Conservation (phyloP, 2,797 vertebrate species). For the Peromyscus attwateri region DNA sequence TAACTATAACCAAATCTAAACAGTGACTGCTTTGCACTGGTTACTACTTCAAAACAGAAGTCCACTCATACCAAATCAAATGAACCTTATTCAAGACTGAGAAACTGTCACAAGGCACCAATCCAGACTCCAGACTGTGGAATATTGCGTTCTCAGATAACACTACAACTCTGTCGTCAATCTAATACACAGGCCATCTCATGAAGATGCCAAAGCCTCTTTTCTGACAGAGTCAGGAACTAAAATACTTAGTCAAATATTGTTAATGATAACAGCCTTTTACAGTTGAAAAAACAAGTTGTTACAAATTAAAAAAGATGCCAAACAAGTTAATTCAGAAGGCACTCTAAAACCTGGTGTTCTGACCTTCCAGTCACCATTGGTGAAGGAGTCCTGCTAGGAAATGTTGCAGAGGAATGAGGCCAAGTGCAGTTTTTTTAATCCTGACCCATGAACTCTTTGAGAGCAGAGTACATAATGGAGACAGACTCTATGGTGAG, state of each 20-base stretch:
- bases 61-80: not conserved
- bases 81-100: not conserved
- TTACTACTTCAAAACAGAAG: conserved; percentile 17
- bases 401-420: not conserved
- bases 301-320: conserved; percentile 7
- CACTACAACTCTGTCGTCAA: not conserved
- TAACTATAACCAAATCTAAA: conserved; percentile 4
- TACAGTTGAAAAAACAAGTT: conserved; percentile 24
- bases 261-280: conserved; percentile 53
- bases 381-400: not conserved
- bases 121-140: not conserved
- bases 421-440: conserved; percentile 42
- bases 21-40: not conserved
- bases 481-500: not conserved
- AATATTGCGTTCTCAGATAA: not conserved
- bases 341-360: not conserved
- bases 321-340: conserved; percentile 16
- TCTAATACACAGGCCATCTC: not conserved
- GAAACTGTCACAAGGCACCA: not conserved
- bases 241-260: conserved; percentile 1
- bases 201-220: conserved; percentile 26
- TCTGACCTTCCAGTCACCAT: not conserved
- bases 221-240: conserved; percentile 41
- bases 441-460: not conserved
- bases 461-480: not conserved